Conservation (phyloP, 2,113 vertebrate genomes). For the Irena cyanogastra region DNA sequence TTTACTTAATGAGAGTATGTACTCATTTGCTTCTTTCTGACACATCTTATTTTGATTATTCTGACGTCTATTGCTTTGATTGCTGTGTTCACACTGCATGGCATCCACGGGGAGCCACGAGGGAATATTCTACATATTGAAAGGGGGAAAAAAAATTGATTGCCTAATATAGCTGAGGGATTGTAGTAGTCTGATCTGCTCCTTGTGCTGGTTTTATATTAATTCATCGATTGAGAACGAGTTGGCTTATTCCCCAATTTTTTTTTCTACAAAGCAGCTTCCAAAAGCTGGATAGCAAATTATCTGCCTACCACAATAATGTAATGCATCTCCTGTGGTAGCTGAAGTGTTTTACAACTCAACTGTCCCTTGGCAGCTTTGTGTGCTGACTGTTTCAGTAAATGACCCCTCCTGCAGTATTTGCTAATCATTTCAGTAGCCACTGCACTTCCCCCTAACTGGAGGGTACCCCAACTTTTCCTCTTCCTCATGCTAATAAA, state of each 20-base stretch:
- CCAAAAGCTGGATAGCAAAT: neutral
- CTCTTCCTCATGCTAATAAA: neutral
- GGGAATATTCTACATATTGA: conserved; percentile 46
- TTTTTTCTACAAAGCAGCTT: neutral
- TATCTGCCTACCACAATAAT: neutral
- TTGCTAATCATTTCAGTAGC: neutral
- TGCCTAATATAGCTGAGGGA: conserved; percentile 46
- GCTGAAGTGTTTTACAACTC: conserved; percentile 46
- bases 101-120: neutral
- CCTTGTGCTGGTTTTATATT: conserved; percentile 43
- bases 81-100: conserved; percentile 43
- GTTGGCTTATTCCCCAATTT: conserved; percentile 26
- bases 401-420: neutral
- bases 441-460: neutral
- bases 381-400: neutral
- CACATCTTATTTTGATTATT: conserved; percentile 62
- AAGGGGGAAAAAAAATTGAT: conserved; percentile 24
- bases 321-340: neutral
- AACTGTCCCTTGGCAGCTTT: conserved; percentile 11
- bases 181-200: neutral
- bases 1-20: conserved; percentile 45
- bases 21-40: conserved; percentile 56
- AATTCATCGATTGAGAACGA: conserved; percentile 19
- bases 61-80: conserved; percentile 41
- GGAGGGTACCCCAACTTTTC: neutral